Conservation (phyloP, 2,113 vertebrate species). For the Craseonycteris thonglongyai region DNA sequence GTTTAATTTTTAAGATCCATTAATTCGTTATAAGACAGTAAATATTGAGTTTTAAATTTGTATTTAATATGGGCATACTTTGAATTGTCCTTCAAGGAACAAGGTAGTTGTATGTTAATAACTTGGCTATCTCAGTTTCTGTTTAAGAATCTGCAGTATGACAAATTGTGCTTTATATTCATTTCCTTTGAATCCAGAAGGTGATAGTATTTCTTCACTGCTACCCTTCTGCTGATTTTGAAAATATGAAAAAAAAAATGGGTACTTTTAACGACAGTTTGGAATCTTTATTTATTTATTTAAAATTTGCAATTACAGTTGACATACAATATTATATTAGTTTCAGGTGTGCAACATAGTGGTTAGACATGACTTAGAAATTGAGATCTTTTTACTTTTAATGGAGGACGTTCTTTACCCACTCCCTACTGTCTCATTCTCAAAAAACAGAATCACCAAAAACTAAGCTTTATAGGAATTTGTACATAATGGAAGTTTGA, state of each 20-base stretch:
- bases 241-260: background rate
- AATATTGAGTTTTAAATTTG: background rate
- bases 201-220: background rate
- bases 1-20: background rate
- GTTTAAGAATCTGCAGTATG: background rate
- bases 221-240: background rate
- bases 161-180: background rate
- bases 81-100: background rate
- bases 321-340: background rate
- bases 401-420: background rate
- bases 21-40: background rate
- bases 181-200: background rate
- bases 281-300: background rate
- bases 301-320: background rate
- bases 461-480: background rate
- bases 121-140: background rate
- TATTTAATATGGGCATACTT: background rate
- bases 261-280: background rate
- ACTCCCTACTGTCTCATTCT: background rate
- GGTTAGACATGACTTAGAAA: background rate
- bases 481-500: background rate
- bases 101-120: background rate
- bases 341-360: background rate
- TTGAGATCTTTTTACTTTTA: background rate
- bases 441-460: background rate